phyloP scores from a whole-genome alignment of 2,888 invertebrate genomes.

The Drosophila putrida region DNA sequence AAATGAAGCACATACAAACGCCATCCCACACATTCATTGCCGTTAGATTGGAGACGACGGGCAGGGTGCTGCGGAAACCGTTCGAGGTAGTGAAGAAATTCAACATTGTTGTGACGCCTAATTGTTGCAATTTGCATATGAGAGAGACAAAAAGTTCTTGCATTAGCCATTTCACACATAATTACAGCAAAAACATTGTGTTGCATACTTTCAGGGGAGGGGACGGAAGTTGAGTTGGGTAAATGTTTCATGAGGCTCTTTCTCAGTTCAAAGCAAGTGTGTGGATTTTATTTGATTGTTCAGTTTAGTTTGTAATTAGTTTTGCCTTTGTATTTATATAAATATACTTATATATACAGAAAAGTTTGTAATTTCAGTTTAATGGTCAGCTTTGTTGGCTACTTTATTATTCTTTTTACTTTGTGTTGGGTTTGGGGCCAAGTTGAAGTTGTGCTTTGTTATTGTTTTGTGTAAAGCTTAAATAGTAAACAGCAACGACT shows the following conservation, averaged over 20 bases:
- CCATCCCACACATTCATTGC: slow-evolving; percentile 99
- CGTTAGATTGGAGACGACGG: slow-evolving; percentile 96
- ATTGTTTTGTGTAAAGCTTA: slow-evolving; percentile 37
- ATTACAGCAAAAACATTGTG: slow-evolving; percentile 21
- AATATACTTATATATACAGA: slow-evolving; percentile 40
- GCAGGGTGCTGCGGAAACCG: slow-evolving; percentile 95
- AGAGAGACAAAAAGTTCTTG: slow-evolving; percentile 39
- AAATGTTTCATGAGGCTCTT: slow-evolving; percentile 12
- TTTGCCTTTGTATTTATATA: slow-evolving; percentile 15
- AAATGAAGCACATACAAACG: slow-evolving; percentile 98
- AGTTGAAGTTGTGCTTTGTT: slow-evolving; percentile 11
- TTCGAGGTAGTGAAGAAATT: slow-evolving; percentile 99
- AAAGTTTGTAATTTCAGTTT: slow-evolving; percentile 43
- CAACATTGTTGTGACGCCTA: slow-evolving; percentile 98
- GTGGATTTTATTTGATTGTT: slow-evolving; percentile 22
- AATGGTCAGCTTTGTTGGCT: slow-evolving; percentile 24
- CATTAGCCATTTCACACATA: slow-evolving; percentile 56
- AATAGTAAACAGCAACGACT: slow-evolving; percentile 28
- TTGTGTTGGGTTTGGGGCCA: not conserved
- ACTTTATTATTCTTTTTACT: not conserved
- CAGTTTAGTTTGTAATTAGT: slow-evolving; percentile 41
- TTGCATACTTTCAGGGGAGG: slow-evolving; percentile 35
- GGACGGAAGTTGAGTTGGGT: not conserved
- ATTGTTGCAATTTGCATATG: slow-evolving; percentile 15
- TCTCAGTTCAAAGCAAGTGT: slow-evolving; percentile 10